phyloP scores from a whole-genome alignment of 2,888 invertebrate species.

The Fragum fragum region DNA sequence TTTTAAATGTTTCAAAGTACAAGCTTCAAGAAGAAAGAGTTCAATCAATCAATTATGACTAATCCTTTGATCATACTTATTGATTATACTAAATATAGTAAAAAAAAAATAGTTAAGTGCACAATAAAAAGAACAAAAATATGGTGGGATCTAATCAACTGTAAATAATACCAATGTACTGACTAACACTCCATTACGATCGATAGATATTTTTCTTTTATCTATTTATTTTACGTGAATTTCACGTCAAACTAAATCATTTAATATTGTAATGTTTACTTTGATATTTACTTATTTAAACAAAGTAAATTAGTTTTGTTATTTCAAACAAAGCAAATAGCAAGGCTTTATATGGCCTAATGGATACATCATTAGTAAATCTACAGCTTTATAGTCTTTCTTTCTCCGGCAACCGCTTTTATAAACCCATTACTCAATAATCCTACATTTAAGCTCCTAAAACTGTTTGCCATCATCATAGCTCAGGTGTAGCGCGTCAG shows the following conservation, averaged over 20 bases:
- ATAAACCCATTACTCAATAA: no score
- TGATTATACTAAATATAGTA: conserved; percentile 23
- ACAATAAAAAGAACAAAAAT: conserved; percentile 14
- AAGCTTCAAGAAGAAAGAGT: no score
- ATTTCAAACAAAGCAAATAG: conserved; percentile 4
- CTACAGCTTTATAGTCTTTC: background rate
- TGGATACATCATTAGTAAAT: background rate
- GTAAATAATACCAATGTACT: conserved; percentile 30
- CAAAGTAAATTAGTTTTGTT: conserved; percentile 27
- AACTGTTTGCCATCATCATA: no score
- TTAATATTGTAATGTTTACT: conserved; percentile 3
- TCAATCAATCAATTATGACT: conserved; percentile 3
- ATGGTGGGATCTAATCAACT: conserved; percentile 13
- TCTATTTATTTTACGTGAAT: conserved; percentile 24
- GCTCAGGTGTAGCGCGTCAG: no score
- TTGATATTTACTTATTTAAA: conserved; percentile 18
- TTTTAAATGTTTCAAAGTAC: no score
- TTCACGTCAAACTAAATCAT: background rate
- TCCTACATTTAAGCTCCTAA: no score
- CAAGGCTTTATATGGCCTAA: background rate
- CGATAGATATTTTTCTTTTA: conserved; percentile 21
- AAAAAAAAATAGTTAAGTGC: background rate
- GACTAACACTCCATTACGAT: conserved; percentile 19
- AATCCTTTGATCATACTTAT: conserved; percentile 25
- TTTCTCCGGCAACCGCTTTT: no score